Percentiles rank a stretch among this genome's conserved stretches.
phyloP scores from a whole-genome alignment of 92 coral and sea anemone species.

The Epizoanthus rinbou region DNA sequence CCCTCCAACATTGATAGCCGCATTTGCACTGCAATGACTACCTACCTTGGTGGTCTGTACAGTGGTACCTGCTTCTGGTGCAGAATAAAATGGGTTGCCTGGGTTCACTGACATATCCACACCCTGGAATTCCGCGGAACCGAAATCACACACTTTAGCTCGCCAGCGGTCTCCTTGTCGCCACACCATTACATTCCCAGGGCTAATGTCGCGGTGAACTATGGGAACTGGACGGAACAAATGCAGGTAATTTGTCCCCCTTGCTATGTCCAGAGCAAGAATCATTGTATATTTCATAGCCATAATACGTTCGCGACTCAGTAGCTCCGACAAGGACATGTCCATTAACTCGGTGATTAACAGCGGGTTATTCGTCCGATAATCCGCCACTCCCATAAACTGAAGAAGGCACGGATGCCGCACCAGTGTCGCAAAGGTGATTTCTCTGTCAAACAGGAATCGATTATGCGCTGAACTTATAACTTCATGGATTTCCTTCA shows the following conservation, averaged over 20 bases:
- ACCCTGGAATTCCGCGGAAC: conserved; percentile 89
- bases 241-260: conserved; percentile 81
- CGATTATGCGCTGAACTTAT: conserved; percentile 81
- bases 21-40: neutral
- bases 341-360: conserved; percentile 83
- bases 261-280: conserved; percentile 79
- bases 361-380: conserved; percentile 64
- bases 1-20: no score
- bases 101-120: conserved; percentile 80
- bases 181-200: conserved; percentile 92
- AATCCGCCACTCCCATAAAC: conserved; percentile 80
- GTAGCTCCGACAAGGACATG: conserved; percentile 72
- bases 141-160: conserved; percentile 91
- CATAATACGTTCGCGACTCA: conserved; percentile 53
- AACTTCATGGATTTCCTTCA: conserved; percentile 83
- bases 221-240: conserved; percentile 85
- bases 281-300: conserved; percentile 63
- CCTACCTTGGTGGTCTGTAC: conserved; percentile 79
- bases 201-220: conserved; percentile 89
- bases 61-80: conserved; percentile 82
- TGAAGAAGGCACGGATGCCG: conserved; percentile 86
- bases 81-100: conserved; percentile 85
- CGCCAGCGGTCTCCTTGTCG: conserved; percentile 85
- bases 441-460: conserved; percentile 74
- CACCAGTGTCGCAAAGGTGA: conserved; percentile 73